Percentiles rank a stretch among this genome's conserved stretches.
Evolutionary conservation across 2,797 vertebrate species (phyloP).

Genomic region (Knipowitschia caucasica): DNA sequence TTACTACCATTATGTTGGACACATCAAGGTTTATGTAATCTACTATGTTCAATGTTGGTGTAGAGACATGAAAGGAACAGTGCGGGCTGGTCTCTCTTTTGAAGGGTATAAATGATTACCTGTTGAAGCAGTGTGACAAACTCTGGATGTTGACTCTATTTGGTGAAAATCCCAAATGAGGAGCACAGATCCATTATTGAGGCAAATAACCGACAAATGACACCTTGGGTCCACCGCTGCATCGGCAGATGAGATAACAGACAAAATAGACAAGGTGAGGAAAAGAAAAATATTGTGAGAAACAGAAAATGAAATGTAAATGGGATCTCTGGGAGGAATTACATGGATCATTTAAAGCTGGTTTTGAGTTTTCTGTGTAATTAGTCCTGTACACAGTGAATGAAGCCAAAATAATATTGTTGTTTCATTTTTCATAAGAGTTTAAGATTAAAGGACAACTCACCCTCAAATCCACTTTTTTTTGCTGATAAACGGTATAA

Average conservation of each 20-base stretch:
- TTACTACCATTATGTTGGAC: background rate
- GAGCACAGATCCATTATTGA: conserved; percentile 15
- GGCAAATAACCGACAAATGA: conserved; percentile 8
- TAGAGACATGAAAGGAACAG: background rate
- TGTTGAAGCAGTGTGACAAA: conserved; percentile 9
- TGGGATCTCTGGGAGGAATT: conserved; percentile 8
- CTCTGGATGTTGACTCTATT: conserved; percentile 1
- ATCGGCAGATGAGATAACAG: background rate
- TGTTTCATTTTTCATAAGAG: too few species aligned
- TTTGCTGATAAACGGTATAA: too few species aligned
- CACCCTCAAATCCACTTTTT: too few species aligned
- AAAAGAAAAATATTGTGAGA: conserved; percentile 9
- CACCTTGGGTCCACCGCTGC: conserved; percentile 3
- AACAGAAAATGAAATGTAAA: conserved; percentile 4
- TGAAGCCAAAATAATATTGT: too few species aligned
- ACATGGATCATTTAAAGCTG: background rate
- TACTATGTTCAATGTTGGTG: background rate
- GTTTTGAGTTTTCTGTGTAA: background rate
- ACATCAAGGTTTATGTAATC: background rate
- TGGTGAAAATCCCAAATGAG: conserved; percentile 17
- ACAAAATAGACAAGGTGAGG: conserved; percentile 1
- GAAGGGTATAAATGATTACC: background rate
- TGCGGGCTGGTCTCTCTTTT: background rate
- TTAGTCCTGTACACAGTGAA: background rate
- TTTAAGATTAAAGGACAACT: too few species aligned